Evolutionary conservation across 2,888 invertebrate species (phyloP).

Genomic region (Drosophila barbarae): DNA sequence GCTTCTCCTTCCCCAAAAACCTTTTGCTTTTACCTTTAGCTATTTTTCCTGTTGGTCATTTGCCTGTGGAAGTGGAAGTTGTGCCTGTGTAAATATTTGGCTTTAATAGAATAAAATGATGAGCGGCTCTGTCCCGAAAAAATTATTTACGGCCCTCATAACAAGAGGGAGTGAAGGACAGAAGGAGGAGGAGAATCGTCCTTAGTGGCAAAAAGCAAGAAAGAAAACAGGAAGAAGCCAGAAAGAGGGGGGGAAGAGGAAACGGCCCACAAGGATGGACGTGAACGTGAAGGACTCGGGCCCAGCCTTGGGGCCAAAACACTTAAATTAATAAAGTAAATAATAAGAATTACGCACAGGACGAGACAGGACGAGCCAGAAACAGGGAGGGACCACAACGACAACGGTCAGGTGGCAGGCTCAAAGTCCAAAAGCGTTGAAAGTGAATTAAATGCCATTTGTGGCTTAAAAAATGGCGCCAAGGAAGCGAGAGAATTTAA

Average conservation of each 20-base stretch:
- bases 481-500: slow-evolving; percentile 24
- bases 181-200: background rate
- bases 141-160: slow-evolving; percentile 55
- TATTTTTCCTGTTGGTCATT: slow-evolving; percentile 39
- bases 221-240: slow-evolving; percentile 13
- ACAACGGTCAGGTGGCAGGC: slow-evolving; percentile 26
- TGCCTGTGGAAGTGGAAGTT: slow-evolving; percentile 31
- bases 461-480: slow-evolving; percentile 54
- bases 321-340: slow-evolving; percentile 78
- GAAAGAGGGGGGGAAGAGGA: slow-evolving; percentile 2
- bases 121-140: slow-evolving; percentile 45
- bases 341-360: slow-evolving; percentile 61
- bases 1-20: background rate
- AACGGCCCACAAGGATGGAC: slow-evolving; percentile 10
- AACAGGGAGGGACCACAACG: background rate
- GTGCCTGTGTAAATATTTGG: slow-evolving; percentile 65
- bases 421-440: slow-evolving; percentile 39
- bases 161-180: slow-evolving; percentile 12
- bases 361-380: slow-evolving; percentile 3
- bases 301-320: slow-evolving; percentile 53
- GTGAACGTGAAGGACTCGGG: slow-evolving; percentile 28
- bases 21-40: slow-evolving; percentile 13
- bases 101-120: slow-evolving; percentile 74
- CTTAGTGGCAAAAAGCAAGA: slow-evolving; percentile 4
- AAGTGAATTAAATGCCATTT: slow-evolving; percentile 74